These are phyloP conservation scores for Lordiphosa collinella DNA, from an alignment of 1,140 invertebrate genomes.

Conservation along the genomic window DNA sequence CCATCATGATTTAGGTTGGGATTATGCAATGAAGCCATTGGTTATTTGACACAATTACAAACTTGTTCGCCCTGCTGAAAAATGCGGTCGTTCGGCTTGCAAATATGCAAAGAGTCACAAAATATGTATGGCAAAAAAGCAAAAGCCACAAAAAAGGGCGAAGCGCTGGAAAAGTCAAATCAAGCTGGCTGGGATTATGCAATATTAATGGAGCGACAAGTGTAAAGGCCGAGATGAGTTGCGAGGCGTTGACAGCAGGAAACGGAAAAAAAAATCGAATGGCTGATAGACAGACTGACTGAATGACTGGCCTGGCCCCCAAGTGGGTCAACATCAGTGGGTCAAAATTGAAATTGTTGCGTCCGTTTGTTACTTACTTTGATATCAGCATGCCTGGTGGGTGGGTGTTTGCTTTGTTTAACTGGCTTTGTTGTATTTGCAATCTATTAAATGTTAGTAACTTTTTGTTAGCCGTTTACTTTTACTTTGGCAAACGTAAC, in stretches of 20 bases:
- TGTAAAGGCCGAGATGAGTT: conserved; percentile 36
- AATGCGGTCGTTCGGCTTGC: conserved; percentile 54
- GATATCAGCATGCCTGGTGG: conserved; percentile 56
- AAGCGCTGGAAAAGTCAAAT: conserved; percentile 61
- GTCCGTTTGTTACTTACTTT: conserved; percentile 65
- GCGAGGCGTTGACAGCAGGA: conserved; percentile 52
- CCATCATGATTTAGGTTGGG: conserved; percentile 10
- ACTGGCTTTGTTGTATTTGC: conserved; percentile 31
- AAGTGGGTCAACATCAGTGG: conserved; percentile 70
- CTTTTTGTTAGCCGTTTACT: conserved; percentile 44
- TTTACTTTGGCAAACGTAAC: conserved; percentile 49
- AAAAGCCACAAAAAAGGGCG: conserved; percentile 49
- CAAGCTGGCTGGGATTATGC: conserved; percentile 47
- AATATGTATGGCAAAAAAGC: conserved; percentile 21
- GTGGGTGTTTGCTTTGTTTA: conserved; percentile 25
- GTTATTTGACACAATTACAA: conserved; percentile 71
- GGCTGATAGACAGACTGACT: conserved; percentile 29
- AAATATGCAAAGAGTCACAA: conserved; percentile 56
- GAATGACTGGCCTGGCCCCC: conserved; percentile 10
- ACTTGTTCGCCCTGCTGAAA: conserved; percentile 67
- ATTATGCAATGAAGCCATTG: conserved; percentile 52
- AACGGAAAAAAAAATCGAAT: conserved; percentile 32
- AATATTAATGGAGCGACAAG: conserved; percentile 56
- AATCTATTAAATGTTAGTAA: conserved; percentile 47
- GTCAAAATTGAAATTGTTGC: conserved; percentile 41